phyloP scores from a whole-genome alignment of 1,140 invertebrate species.

The Meteorus sp. region DNA sequence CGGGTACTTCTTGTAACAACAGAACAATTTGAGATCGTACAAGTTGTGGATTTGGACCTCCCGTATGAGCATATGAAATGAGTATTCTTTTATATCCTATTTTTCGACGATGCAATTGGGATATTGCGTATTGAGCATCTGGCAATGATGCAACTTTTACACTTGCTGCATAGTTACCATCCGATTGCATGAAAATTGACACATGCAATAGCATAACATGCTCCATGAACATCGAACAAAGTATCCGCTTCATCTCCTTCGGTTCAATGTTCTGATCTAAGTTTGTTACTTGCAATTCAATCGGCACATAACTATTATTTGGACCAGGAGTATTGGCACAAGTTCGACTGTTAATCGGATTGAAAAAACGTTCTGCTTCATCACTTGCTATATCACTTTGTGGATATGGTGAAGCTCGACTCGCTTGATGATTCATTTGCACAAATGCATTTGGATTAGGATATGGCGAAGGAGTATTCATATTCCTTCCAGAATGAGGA shows the following conservation, averaged over 20 bases:
- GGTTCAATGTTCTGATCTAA: slow-evolving; percentile 75
- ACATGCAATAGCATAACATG: slow-evolving; percentile 72
- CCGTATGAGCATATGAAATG: slow-evolving; percentile 72
- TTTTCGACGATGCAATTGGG: slow-evolving; percentile 79
- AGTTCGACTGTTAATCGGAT: slow-evolving; percentile 52
- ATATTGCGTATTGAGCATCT: slow-evolving; percentile 81
- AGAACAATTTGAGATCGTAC: slow-evolving; percentile 68
- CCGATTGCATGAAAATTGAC: slow-evolving; percentile 67
- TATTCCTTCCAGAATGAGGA: slow-evolving; percentile 34
- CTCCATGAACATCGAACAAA: slow-evolving; percentile 69
- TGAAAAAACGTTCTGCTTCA: slow-evolving; percentile 48
- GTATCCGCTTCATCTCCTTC: slow-evolving; percentile 70
- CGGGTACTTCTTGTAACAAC: slow-evolving; percentile 72
- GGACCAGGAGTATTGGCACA: slow-evolving; percentile 24
- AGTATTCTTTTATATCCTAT: slow-evolving; percentile 81
- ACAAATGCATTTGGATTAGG: slow-evolving; percentile 41
- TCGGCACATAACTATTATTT: slow-evolving; percentile 49
- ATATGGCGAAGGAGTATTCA: slow-evolving; percentile 54
- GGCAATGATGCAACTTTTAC: slow-evolving; percentile 68
- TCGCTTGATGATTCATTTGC: slow-evolving; percentile 38
- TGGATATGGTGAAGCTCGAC: slow-evolving; percentile 47
- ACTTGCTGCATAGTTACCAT: slow-evolving; percentile 65
- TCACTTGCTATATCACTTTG: slow-evolving; percentile 36
- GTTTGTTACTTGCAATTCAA: slow-evolving; percentile 76
- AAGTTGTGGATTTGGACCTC: slow-evolving; percentile 67